phyloP scores from a whole-genome alignment of 92 coral and sea anemone species.

The Galaxea fascicularis region DNA sequence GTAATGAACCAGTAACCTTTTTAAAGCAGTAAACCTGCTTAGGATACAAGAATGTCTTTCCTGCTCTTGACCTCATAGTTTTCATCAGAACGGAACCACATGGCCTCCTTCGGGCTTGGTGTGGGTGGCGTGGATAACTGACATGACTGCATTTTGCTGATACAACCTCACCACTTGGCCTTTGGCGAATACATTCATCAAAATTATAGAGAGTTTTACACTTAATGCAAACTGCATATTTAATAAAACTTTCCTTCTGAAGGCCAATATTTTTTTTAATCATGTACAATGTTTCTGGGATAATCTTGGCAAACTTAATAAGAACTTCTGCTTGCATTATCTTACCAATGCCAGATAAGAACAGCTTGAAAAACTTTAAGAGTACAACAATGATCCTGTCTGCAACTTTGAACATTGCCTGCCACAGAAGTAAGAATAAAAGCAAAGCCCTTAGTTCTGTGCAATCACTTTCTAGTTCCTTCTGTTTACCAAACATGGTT shows the following conservation, averaged over 20 bases:
- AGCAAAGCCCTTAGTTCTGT: constrained; percentile 32
- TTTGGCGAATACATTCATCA: constrained; percentile 44
- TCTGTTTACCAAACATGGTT: background rate
- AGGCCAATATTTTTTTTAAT: constrained; percentile 32
- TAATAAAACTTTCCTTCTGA: constrained; percentile 61
- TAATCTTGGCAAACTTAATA: constrained; percentile 57
- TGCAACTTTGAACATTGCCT: constrained; percentile 63
- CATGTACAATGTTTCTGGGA: constrained; percentile 66
- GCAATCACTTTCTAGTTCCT: background rate
- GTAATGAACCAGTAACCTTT: constrained; percentile 41
- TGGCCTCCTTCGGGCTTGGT: constrained; percentile 16
- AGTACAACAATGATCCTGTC: constrained; percentile 56
- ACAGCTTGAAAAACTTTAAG: constrained; percentile 51
- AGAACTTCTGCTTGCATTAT: constrained; percentile 33
- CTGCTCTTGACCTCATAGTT: constrained; percentile 61
- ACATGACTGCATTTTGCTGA: constrained; percentile 65
- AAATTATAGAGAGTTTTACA: constrained; percentile 50
- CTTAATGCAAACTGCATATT: constrained; percentile 64
- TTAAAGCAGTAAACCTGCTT: constrained; percentile 60
- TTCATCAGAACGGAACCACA: constrained; percentile 72
- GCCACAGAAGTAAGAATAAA: constrained; percentile 62
- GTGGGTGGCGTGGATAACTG: constrained; percentile 62
- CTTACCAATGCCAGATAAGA: constrained; percentile 43
- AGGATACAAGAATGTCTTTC: constrained; percentile 59
- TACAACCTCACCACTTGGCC: constrained; percentile 44